Conservation (phyloP, 2,113 vertebrate genomes). For the Nycticorax nycticorax region DNA sequence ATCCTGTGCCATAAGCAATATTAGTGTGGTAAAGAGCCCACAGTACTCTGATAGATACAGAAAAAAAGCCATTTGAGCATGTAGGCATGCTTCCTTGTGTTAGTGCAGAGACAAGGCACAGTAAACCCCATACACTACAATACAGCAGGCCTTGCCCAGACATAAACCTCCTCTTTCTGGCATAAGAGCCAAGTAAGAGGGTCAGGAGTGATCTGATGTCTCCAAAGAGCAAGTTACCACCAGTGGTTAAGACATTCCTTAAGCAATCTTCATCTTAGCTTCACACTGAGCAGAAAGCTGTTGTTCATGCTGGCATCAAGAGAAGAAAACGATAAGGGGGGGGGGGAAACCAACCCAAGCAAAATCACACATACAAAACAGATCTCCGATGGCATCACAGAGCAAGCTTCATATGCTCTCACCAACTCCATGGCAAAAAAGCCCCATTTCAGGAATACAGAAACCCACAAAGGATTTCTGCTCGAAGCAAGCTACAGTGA, state of each 20-base stretch:
- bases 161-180: background rate
- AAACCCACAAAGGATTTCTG: background rate
- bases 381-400: background rate
- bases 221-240: background rate
- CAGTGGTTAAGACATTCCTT: background rate
- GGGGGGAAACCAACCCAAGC: fast-evolving
- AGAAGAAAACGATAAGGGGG: background rate
- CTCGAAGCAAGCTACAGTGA: fast-evolving
- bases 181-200: background rate
- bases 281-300: background rate
- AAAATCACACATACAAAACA: background rate
- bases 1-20: background rate
- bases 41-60: background rate
- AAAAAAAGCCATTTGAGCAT: background rate
- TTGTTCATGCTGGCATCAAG: background rate
- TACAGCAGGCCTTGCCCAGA: background rate
- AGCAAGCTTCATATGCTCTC: background rate
- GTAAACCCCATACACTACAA: background rate
- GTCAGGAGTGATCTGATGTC: background rate
- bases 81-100: background rate
- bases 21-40: background rate
- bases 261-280: background rate
- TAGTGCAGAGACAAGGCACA: background rate
- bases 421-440: background rate
- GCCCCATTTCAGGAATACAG: background rate